A percentile compares a stretch with the other conserved stretches of the same genome.
Conservation (phyloP, 1,140 invertebrate species). For the Venturia canescens region DNA sequence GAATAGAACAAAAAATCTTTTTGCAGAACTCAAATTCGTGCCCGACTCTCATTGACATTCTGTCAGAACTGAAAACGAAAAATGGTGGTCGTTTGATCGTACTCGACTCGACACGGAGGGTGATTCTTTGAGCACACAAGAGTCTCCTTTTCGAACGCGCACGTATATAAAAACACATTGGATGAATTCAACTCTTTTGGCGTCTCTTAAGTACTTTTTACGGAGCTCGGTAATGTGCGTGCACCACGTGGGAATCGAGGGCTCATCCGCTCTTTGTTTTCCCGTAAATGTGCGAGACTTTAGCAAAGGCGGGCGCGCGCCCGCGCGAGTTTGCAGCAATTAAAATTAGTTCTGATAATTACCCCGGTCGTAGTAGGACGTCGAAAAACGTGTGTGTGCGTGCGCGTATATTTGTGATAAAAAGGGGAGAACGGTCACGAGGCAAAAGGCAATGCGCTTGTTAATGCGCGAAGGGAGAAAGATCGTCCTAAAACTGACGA, state of each 20-base stretch:
- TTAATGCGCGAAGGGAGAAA: constrained; percentile 26
- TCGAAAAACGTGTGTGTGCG: neutral
- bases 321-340: constrained; percentile 50
- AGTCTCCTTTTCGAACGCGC: neutral
- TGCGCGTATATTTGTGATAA: neutral
- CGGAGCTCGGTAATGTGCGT: constrained; percentile 30
- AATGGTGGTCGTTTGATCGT: constrained; percentile 56
- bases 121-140: constrained; percentile 5
- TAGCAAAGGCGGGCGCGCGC: constrained; percentile 30
- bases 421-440: neutral
- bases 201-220: constrained; percentile 23
- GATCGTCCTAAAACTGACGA: constrained; percentile 43
- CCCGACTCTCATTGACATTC: neutral
- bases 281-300: constrained; percentile 34
- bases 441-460: constrained; percentile 36
- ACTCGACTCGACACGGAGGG: constrained; percentile 48
- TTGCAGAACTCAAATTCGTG: too few species aligned
- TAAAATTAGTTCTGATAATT: constrained; percentile 60
- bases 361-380: constrained; percentile 42
- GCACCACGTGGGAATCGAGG: constrained; percentile 54
- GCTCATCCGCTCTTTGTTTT: constrained; percentile 58
- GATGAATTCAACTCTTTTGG: neutral
- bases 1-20: too few species aligned
- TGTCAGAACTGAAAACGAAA: constrained; percentile 30
- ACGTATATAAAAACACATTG: neutral